These are phyloP conservation scores for Aphelenchoides fujianensis DNA, from an alignment of 1,140 invertebrate species.

Conservation along the genomic window DNA sequence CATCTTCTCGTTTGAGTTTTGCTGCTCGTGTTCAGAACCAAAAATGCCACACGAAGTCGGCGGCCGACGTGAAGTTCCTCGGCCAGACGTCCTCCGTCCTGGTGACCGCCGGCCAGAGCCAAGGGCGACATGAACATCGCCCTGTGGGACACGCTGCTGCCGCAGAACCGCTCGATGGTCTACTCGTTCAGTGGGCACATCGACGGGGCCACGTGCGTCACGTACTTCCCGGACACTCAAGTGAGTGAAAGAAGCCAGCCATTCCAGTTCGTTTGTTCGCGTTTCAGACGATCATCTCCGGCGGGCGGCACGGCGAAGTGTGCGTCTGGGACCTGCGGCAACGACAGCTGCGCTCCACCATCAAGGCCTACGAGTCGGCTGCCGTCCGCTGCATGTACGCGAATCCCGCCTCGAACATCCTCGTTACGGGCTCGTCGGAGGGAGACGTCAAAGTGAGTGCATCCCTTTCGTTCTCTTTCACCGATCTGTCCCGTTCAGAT, in stretches of 20 bases:
- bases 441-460: slow-evolving; percentile 88
- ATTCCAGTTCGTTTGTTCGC: slow-evolving; percentile 5
- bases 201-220: slow-evolving; percentile 56
- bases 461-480: background rate
- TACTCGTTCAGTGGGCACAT: slow-evolving; percentile 63
- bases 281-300: slow-evolving; percentile 71
- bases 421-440: slow-evolving; percentile 94
- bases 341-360: slow-evolving; percentile 78
- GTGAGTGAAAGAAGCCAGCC: slow-evolving; percentile 40
- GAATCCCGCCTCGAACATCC: slow-evolving; percentile 90
- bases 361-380: slow-evolving; percentile 66
- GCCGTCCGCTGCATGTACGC: slow-evolving; percentile 89
- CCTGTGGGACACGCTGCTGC: slow-evolving; percentile 95
- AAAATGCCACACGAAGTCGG: slow-evolving; percentile 93
- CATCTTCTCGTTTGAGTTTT: too few species aligned
- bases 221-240: slow-evolving; percentile 54
- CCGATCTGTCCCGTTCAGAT: slow-evolving; percentile 71
- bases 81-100: slow-evolving; percentile 87
- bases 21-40: slow-evolving; percentile 77
- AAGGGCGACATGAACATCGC: slow-evolving; percentile 95
- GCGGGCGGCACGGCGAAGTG: slow-evolving; percentile 90
- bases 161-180: slow-evolving; percentile 85
- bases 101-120: slow-evolving; percentile 92
- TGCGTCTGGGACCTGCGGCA: slow-evolving; percentile 78
- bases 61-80: slow-evolving; percentile 93